A percentile compares a stretch with the other conserved stretches of the same genome.
phyloP scores from a whole-genome alignment of 2,113 vertebrate genomes.

The Casuarius casuarius region DNA sequence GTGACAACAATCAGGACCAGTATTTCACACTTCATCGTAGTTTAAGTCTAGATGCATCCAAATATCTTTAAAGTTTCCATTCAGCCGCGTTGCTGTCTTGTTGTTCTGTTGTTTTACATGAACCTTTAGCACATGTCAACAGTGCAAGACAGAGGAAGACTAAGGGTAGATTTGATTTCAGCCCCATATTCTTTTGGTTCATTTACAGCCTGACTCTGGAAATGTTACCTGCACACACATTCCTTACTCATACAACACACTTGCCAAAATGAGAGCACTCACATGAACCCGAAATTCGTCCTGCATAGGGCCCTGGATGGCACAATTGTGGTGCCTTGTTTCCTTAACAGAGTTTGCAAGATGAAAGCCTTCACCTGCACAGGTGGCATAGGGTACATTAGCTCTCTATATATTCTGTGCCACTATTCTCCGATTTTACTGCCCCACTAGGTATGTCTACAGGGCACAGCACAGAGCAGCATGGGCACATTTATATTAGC shows the following conservation, averaged over 20 bases:
- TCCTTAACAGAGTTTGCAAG: too few species aligned
- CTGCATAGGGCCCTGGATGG: not conserved
- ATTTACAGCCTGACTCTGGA: not conserved
- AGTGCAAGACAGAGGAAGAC: not conserved
- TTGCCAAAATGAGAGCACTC: not conserved
- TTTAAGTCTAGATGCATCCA: not conserved
- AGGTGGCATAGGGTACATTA: too few species aligned
- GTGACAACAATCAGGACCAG: not conserved
- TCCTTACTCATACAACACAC: not conserved
- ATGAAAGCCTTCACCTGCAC: too few species aligned
- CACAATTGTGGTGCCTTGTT: too few species aligned
- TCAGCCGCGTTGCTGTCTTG: too few species aligned
- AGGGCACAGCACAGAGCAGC: accelerated
- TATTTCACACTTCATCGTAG: not conserved
- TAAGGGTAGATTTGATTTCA: not conserved
- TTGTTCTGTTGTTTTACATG: not conserved
- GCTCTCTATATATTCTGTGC: not conserved
- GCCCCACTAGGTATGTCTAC: not conserved
- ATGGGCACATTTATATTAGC: not conserved
- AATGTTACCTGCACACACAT: not conserved
- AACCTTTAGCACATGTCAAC: not conserved
- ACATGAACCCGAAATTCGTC: not conserved
- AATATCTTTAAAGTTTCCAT: not conserved
- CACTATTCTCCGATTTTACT: not conserved
- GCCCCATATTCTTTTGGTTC: not conserved